Evolutionary conservation across 2,888 invertebrate species (phyloP).

Genomic region (Chaetoderma sp.): DNA sequence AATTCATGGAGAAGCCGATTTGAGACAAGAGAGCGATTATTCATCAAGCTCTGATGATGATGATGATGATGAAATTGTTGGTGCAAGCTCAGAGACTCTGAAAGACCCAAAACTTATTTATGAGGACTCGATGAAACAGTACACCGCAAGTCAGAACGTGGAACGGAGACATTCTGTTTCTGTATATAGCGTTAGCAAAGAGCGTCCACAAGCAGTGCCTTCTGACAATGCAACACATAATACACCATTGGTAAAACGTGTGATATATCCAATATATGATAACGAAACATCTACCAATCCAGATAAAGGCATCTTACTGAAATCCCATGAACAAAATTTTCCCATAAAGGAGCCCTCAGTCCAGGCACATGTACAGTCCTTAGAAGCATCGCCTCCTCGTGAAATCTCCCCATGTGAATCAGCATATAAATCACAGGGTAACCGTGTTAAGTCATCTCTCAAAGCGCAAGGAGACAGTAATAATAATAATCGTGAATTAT

Average conservation of each 20-base stretch:
- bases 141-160: neutral
- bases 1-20: no score
- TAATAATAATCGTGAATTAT: neutral
- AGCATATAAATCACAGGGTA: no score
- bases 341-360: no score
- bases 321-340: no score
- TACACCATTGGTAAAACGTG: no score
- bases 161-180: neutral
- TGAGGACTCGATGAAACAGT: slow-evolving; percentile 55
- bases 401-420: neutral
- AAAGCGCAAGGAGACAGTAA: neutral
- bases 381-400: neutral
- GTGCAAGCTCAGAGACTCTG: slow-evolving; percentile 17
- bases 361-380: neutral
- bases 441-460: no score
- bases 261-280: no score
- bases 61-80: slow-evolving; percentile 29
- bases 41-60: slow-evolving; percentile 14
- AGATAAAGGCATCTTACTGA: no score
- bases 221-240: no score
- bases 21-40: neutral
- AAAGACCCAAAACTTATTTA: slow-evolving; percentile 47
- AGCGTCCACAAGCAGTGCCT: neutral
- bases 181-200: neutral
- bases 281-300: neutral